Evolutionary conservation across 2,113 vertebrate species (phyloP), one percentile per base, ranked within the genome.

Genomic region (Pongo pygmaeus): DNA sequence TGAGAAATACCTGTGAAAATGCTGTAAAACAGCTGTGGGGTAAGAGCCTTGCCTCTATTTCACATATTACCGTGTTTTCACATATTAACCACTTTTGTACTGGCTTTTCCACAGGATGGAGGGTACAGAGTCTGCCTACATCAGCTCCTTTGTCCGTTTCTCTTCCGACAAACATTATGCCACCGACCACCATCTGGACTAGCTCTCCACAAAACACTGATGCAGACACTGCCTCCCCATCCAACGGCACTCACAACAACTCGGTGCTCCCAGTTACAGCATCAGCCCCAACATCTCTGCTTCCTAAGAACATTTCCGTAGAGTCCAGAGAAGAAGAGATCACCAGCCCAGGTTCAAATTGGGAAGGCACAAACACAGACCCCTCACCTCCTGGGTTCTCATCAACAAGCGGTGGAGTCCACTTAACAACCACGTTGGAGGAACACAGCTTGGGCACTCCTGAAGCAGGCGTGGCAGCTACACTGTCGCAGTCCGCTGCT

Each of bases 81-180:
- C 6, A 48, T 27, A 6, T 35, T 97, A 96, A 98, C 89, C 22
- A 2, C 18, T 12, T 12, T 20, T 61, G n/a, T 77, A 32, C 50
- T 94, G 77, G 90, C 67, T 98, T 38, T 2, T 93, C 90, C 74
- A 55, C 93, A 99, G 98, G 98, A 8, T 86, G 98, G 89, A 96
- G 96, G 3, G 27, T 97, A 4, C 96, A 94, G 64, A 93, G 95
- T 14, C 0, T 8, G 35, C 43, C 84, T 3, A n/a, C 72, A 1
- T 8, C 94, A 35, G 0, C 27, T 13, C n/a, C 6, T 20, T 59
- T 22, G 25, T 69, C 97, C 59, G 59, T 32, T 40, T 96, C 97
- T 89, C 84, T 61, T 40, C 20, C 38, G 43, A 30, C 59, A 38
- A 95, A 89, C 79, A 70, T 10, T 38, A 46, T 78, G 9, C 40